phyloP scores from a whole-genome alignment of 35 echinoderm and acorn worm genomes.

The Holothuria glaberrima region DNA sequence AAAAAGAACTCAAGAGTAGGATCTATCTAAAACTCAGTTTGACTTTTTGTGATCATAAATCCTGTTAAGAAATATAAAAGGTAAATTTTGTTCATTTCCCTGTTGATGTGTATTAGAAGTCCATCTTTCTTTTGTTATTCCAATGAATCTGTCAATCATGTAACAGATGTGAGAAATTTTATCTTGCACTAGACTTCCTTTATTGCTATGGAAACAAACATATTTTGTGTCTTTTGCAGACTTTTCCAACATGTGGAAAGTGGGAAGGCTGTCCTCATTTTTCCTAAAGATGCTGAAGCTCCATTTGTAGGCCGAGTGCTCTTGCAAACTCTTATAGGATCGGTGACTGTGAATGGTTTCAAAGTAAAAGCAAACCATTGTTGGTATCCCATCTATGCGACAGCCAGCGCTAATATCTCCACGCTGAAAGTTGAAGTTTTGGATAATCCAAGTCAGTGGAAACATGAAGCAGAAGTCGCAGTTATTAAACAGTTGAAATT shows the following conservation, averaged over 20 bases:
- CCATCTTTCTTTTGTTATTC: too few relatives aligned
- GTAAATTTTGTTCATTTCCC: too few relatives aligned
- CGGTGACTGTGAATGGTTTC: conserved; percentile 7
- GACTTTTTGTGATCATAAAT: too few relatives aligned
- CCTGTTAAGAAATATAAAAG: too few relatives aligned
- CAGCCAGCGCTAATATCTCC: neutral
- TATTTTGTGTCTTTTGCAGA: neutral
- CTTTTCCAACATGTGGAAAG: neutral
- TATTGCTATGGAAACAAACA: too few relatives aligned
- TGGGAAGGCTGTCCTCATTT: neutral
- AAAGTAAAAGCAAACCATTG: neutral
- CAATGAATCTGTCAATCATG: too few relatives aligned
- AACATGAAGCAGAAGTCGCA: neutral
- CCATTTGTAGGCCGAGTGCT: conserved; percentile 3
- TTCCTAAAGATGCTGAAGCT: neutral
- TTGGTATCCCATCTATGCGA: neutral
- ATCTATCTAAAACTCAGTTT: too few relatives aligned
- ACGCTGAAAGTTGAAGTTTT: neutral
- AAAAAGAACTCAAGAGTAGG: too few relatives aligned
- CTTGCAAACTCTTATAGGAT: neutral
- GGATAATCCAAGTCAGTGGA: neutral
- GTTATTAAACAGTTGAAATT: neutral
- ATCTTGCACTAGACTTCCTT: too few relatives aligned
- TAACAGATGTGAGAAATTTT: too few relatives aligned
- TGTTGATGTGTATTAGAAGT: too few relatives aligned